Percentiles rank a stretch among this genome's conserved stretches.
Conservation (phyloP, 37 sponge, comb jelly and placozoan species). For the Cladorhizidae sp. region DNA sequence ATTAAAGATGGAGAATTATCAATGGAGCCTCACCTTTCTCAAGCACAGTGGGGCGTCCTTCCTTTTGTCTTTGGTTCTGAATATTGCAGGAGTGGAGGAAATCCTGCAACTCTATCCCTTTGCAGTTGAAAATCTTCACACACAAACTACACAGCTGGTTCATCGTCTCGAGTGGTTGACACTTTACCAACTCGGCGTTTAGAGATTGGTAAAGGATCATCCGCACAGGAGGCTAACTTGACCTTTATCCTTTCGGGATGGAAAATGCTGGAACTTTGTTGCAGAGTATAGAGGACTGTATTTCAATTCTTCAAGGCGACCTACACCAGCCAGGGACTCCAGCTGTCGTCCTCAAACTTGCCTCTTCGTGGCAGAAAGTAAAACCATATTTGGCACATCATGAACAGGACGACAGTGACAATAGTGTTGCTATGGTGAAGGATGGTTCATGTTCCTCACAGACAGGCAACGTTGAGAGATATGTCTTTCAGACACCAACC, state of each 20-base stretch:
- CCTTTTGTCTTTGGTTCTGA: not conserved
- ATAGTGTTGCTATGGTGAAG: no score
- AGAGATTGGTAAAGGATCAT: no score
- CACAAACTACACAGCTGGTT: slow-evolving; percentile 15
- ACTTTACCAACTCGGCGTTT: no score
- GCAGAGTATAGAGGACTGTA: slow-evolving; percentile 1
- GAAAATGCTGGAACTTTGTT: not conserved
- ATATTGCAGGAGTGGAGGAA: not conserved
- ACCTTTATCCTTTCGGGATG: not conserved
- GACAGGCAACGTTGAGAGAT: no score
- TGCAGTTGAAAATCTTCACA: not conserved
- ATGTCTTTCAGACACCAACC: no score
- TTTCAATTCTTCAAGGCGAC: not conserved
- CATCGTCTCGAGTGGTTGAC: not conserved
- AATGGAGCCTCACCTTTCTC: not conserved
- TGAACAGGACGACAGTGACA: no score
- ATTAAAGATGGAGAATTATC: not conserved
- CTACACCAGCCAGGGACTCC: slow-evolving; percentile 6
- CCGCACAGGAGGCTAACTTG: no score
- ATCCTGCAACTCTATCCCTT: not conserved
- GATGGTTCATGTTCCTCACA: no score
- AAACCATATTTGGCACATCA: not conserved
- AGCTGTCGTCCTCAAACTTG: not conserved
- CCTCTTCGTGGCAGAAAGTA: slow-evolving; percentile 7
- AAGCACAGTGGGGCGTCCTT: no score